These are phyloP conservation scores for Hypsopygia costalis DNA, from an alignment of 2,888 invertebrate genomes.

Conservation along the genomic window DNA sequence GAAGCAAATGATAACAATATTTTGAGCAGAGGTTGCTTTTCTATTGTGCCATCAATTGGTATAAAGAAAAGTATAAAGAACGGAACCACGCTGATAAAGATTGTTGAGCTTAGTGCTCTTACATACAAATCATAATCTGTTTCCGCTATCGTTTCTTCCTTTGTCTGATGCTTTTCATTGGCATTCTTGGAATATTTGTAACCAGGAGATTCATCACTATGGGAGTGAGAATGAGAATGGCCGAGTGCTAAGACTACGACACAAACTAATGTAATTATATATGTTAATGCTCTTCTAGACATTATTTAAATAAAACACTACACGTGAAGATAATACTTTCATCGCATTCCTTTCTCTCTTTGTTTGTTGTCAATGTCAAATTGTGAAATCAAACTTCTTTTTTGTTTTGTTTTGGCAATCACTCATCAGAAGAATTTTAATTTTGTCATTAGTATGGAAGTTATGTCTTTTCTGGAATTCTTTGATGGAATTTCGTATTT, in stretches of 20 bases:
- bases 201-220: constrained; percentile 83
- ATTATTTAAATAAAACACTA: background rate
- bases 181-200: constrained; percentile 91
- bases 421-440: too few relatives aligned
- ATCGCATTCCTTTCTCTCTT: too few relatives aligned
- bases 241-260: constrained; percentile 39
- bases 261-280: constrained; percentile 31
- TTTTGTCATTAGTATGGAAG: too few relatives aligned
- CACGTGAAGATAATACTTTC: background rate
- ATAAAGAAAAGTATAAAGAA: constrained; percentile 96
- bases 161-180: constrained; percentile 74
- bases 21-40: constrained; percentile 93
- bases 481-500: too few relatives aligned
- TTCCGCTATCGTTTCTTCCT: constrained; percentile 39
- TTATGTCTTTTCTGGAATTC: too few relatives aligned
- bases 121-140: constrained; percentile 82
- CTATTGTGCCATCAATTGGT: constrained; percentile 92
- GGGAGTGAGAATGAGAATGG: constrained; percentile 72
- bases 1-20: constrained; percentile 96
- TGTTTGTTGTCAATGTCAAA: too few relatives aligned
- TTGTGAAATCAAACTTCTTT: too few relatives aligned
- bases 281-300: constrained; percentile 25
- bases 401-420: too few relatives aligned
- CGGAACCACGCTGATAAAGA: constrained; percentile 97
- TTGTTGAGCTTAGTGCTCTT: constrained; percentile 93